Evolutionary conservation across 2,797 vertebrate species (phyloP).

Genomic region (Chaunax sp.): DNA sequence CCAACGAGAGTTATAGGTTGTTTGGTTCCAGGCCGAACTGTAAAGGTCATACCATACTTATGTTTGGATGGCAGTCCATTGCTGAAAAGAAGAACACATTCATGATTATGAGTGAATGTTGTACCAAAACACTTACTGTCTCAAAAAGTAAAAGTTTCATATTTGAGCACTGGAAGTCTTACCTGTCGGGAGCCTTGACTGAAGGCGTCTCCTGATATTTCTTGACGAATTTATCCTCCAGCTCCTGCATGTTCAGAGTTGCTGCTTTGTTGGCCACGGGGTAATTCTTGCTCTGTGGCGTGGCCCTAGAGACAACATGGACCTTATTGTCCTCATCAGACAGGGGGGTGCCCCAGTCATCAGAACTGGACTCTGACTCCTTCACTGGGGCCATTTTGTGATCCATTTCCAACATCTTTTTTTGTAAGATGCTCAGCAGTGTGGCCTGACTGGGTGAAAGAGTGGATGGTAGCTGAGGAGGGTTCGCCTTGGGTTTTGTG

Average conservation of each 20-base stretch:
- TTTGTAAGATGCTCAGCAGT: slow-evolving; percentile 84
- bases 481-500: slow-evolving; percentile 45
- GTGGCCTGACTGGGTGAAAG: slow-evolving; percentile 78
- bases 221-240: slow-evolving; percentile 70
- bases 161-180: slow-evolving; percentile 28
- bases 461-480: slow-evolving; percentile 37
- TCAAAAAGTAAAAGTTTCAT: not conserved
- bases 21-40: slow-evolving; percentile 82
- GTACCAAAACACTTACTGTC: not conserved
- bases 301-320: slow-evolving; percentile 41
- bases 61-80: slow-evolving; percentile 73
- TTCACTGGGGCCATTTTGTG: slow-evolving; percentile 67
- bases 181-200: slow-evolving; percentile 70
- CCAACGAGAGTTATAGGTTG: slow-evolving; percentile 80
- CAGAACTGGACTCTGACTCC: slow-evolving; percentile 64
- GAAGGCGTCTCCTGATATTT: slow-evolving; percentile 61
- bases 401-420: slow-evolving; percentile 87
- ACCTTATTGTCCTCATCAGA: slow-evolving; percentile 69
- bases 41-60: slow-evolving; percentile 81
- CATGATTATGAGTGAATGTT: slow-evolving; percentile 5
- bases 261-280: slow-evolving; percentile 45
- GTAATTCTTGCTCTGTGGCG: slow-evolving; percentile 40
- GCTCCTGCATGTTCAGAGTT: slow-evolving; percentile 76
- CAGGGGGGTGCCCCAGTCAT: slow-evolving; percentile 79
- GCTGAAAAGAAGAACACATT: slow-evolving; percentile 63